Conservation (phyloP, 2,113 vertebrate species). For the Myocastor coypus region DNA sequence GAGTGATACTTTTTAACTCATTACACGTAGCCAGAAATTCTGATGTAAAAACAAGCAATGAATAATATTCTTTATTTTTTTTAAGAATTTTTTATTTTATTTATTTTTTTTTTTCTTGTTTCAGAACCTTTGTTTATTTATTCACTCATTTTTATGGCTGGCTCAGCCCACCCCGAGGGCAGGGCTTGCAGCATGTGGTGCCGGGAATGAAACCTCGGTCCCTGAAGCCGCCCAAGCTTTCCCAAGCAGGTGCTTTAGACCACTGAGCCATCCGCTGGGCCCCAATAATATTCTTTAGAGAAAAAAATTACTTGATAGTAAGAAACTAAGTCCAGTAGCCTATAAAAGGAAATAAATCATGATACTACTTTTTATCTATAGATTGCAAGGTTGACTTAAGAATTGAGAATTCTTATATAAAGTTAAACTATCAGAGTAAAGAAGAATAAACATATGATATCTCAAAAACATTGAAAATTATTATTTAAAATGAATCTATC, state of each 20-base stretch:
- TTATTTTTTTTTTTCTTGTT: no score
- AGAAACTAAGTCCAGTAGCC: conserved; percentile 4
- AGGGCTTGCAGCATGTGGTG: no score
- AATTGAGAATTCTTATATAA: conserved; percentile 10
- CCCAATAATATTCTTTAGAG: no score
- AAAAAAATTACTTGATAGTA: not conserved
- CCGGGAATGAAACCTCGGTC: no score
- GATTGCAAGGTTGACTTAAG: not conserved
- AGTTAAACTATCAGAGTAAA: not conserved
- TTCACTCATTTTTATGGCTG: no score
- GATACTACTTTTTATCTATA: not conserved
- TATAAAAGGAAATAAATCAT: not conserved
- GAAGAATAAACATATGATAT: not conserved
- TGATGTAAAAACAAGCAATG: not conserved
- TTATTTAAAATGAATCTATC: not conserved
- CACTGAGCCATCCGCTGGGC: no score
- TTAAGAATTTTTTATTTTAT: no score
- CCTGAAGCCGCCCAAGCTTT: no score
- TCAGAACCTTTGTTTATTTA: no score
- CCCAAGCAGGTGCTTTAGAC: no score
- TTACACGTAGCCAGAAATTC: not conserved
- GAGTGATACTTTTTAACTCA: not conserved
- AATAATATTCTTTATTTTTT: conserved; percentile 28
- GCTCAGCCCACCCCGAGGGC: no score
- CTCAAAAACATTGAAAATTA: not conserved